Base-by-base conservation (phyloP, 2,797 vertebrate genomes). In the Natrix natrix region DNA sequence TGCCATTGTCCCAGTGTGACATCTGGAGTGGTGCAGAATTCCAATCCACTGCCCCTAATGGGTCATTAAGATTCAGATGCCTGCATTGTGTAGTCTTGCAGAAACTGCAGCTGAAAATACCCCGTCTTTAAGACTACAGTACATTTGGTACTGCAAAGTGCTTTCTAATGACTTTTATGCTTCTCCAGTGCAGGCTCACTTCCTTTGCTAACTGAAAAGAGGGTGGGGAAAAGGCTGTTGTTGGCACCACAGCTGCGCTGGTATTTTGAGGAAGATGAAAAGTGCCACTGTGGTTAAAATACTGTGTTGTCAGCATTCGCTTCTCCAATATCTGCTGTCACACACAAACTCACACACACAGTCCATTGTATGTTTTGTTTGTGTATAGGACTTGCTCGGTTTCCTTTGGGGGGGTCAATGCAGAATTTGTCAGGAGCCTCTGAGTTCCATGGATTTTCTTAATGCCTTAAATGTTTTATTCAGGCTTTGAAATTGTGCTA, bases 171-270 rank as follows among this genome's bases (percentile, higher is more conserved):
- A 87, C 32, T 94, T 88, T 88, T 91, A 57, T 28, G 56, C 86
- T 3, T 92, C 24, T 87, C 20, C 74, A 48, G 37, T 12, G 20
- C 43, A 93, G 91, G 94, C 22, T 0, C 5, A 66, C 90, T 69
- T 94, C 92, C 88, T 60, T 90, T 91, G 56, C 12, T 90, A 88
- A 48, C 14, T 32, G 54, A 92, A 88, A 8, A 0, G 13, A 95
- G 66, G 5, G 56, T 90, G 74, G 78, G 56, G 89, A 4, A 52
- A 87, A 93, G 5, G 43, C 88, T 93, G 83, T 90, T 90, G 83
- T 90, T 93, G 69, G 89, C 69, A 43, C 12, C 89, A 74, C 92
- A 93, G 92, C 92, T 93, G 92, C 89, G 90, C 83, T 90, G 92
- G 59, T 87, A 90, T 90, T 90, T 90, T 93, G 78, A 90, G 89